These are phyloP conservation scores for Drosophila fulvimacula DNA, from an alignment of 2,888 invertebrate species.

Conservation along the genomic window DNA sequence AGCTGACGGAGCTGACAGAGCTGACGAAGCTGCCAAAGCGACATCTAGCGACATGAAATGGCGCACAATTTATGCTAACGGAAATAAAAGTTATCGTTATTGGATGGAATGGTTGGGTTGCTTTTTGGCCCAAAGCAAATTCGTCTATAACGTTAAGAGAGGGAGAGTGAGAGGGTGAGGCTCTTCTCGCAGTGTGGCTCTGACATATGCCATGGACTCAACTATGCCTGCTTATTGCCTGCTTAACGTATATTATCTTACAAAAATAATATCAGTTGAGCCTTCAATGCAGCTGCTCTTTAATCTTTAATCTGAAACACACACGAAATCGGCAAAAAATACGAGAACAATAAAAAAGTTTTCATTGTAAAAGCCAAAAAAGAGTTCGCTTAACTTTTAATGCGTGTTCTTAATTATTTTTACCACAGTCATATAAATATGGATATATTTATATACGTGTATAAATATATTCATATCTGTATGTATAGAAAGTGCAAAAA, in stretches of 20 bases:
- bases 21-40: background rate
- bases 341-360: conserved; percentile 1
- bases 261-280: background rate
- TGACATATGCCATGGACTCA: background rate
- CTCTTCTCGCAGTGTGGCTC: too few species aligned
- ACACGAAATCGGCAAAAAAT: background rate
- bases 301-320: conserved; percentile 13
- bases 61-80: background rate
- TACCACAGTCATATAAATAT: conserved; percentile 42
- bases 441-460: conserved; percentile 7
- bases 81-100: conserved; percentile 6
- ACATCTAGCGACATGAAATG: conserved; percentile 6
- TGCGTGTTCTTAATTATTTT: conserved; percentile 47
- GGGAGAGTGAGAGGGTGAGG: too few species aligned
- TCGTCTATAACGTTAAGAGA: too few species aligned
- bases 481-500: background rate
- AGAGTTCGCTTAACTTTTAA: conserved; percentile 25
- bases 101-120: background rate
- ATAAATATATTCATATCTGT: background rate
- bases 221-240: background rate
- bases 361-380: conserved; percentile 3
- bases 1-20: too few species aligned
- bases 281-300: background rate
- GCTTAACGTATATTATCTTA: background rate
- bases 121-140: background rate